Evolutionary conservation across 2,113 vertebrate genomes (phyloP), one percentile per base, ranked within the genome.

Genomic region (Atrichornis clamosus): DNA sequence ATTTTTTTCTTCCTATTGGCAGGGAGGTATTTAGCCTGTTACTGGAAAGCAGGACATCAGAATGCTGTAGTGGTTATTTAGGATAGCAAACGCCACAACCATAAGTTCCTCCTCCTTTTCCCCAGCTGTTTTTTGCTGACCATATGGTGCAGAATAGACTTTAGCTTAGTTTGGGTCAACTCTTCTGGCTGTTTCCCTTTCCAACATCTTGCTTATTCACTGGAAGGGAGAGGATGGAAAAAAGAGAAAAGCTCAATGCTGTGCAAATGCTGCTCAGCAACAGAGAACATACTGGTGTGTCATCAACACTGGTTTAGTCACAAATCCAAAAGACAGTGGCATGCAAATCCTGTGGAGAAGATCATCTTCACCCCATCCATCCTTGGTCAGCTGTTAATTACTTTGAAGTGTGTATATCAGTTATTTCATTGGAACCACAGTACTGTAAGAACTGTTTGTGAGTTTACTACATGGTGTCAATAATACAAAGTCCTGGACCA

Each of bases 71-170:
- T 7, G 2, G 7, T 44, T 76, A 22, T 27, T 49, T 49, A 17
- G 22, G 26, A 63, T 72, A 88, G 58, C 0, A 3, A 77, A 32
- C 22, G 11, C 7, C 23, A 42, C 32, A 86, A 1, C 4, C 5
- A 8, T 12, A 19, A 53, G 28, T 28, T 60, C 26, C 46, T n/a
- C 10, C 12, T 94, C 30, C 26, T 89, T 89, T 49, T 5, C 7
- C 4, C 5, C 23, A n/a, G 28, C 3, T 89, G 53, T 72, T 84
- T 84, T 26, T 35, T 64, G 22, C 26, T 87, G 49, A 73, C 35
- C 32, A 41, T 12, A 35, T 0, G 3, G 7, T 58, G 52, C 0
- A 6, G 7, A 49, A 30, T 14, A 21, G 15, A 5, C 6, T 16
- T 50, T 67, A 75, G 24, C 30, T 27, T 23, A 53, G 26, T 63